Conservation (phyloP, 2,113 vertebrate genomes). For the Vicugna pacos region DNA sequence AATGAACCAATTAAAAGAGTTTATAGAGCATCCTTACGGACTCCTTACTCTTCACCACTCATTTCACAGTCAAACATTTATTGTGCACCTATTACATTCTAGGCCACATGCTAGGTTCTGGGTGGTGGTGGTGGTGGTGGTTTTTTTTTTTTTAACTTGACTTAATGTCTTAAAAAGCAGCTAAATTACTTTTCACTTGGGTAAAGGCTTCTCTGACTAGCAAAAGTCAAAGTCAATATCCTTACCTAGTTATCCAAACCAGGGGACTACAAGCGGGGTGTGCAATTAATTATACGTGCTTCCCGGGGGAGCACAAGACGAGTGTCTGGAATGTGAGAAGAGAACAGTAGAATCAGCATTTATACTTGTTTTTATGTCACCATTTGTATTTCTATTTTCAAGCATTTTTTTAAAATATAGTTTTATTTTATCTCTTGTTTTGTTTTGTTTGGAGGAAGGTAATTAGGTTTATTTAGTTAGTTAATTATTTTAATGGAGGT, state of each 20-base stretch:
- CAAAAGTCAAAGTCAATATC: not conserved
- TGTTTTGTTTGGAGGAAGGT: no score
- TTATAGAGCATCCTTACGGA: not conserved
- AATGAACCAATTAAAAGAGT: not conserved
- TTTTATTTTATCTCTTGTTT: no score
- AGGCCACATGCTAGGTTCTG: not conserved
- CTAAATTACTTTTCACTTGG: not conserved
- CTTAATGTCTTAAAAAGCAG: slow-evolving; percentile 6
- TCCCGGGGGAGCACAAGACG: not conserved
- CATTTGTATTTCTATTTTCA: not conserved
- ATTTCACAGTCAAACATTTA: not conserved
- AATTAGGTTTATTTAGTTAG: no score
- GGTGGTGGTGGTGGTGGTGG: not conserved
- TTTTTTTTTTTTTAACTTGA: not conserved
- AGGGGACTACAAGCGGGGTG: not conserved
- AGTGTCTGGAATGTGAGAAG: not conserved
- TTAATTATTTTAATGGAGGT: no score
- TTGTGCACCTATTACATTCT: not conserved
- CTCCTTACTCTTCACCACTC: not conserved
- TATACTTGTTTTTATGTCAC: not conserved
- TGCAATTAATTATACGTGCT: not conserved
- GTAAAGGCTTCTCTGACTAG: not conserved
- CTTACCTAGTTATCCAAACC: not conserved
- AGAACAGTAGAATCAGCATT: not conserved
- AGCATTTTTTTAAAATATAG: not conserved